Evolutionary conservation across 2,888 invertebrate species (phyloP).

Genomic region (Callosobruchus maculatus): DNA sequence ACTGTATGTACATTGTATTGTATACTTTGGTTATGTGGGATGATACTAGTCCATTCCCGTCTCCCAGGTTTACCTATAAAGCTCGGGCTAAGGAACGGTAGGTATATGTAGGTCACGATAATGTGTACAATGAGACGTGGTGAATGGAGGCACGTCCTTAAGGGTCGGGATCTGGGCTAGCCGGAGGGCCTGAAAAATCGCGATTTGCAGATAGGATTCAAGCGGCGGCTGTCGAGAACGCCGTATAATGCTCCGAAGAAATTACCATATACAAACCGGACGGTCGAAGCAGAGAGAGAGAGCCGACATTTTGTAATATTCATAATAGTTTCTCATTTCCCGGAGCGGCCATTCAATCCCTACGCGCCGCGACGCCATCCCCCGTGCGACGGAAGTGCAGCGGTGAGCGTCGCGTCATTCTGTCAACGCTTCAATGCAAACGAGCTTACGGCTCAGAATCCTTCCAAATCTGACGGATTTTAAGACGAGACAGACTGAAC

Average conservation of each 20-base stretch:
- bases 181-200: slow-evolving; percentile 32
- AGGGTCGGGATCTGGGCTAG: slow-evolving; percentile 26
- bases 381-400: background rate
- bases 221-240: slow-evolving; percentile 29
- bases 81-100: background rate
- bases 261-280: slow-evolving; percentile 41
- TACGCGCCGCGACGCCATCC: slow-evolving; percentile 14
- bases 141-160: slow-evolving; percentile 5
- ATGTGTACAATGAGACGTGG: slow-evolving; percentile 23
- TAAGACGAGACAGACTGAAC: no score
- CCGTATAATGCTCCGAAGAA: slow-evolving; percentile 42
- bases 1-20: no score
- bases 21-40: no score
- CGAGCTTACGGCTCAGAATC: background rate
- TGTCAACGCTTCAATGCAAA: background rate
- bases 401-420: background rate
- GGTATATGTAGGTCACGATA: slow-evolving; percentile 24
- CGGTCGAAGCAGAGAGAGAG: slow-evolving; percentile 23
- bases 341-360: slow-evolving; percentile 32
- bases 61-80: background rate
- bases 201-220: slow-evolving; percentile 44
- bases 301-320: slow-evolving; percentile 36
- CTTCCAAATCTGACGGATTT: no score
- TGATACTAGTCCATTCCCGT: no score
- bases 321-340: slow-evolving; percentile 42